Evolutionary conservation across 1,140 invertebrate species (phyloP).

Genomic region (Plutomurus gul): DNA sequence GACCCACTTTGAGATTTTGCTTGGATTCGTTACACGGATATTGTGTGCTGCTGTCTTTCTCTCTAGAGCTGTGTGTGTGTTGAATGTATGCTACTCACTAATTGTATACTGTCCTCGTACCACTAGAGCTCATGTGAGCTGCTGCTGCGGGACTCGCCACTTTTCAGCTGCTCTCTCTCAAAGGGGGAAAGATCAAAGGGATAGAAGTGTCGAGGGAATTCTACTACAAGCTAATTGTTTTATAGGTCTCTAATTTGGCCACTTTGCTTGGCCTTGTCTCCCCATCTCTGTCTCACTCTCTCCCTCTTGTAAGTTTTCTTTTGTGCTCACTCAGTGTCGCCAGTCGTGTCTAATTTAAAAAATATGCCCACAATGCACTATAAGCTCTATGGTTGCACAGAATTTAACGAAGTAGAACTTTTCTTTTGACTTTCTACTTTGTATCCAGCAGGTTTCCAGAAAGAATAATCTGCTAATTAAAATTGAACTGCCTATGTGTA

Average conservation of each 20-base stretch:
- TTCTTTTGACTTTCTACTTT: too few relatives aligned
- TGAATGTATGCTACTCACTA: neutral
- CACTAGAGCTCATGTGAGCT: too few relatives aligned
- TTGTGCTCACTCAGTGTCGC: neutral
- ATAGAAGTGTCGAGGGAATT: slow-evolving; percentile 22
- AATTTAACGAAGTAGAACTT: too few relatives aligned
- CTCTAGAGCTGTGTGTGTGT: neutral
- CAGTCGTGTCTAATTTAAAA: slow-evolving; percentile 11
- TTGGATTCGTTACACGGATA: slow-evolving; percentile 6
- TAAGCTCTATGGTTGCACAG: neutral
- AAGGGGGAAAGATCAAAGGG: slow-evolving; percentile 15
- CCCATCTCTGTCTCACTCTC: neutral
- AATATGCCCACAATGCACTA: too few relatives aligned
- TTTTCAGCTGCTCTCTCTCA: neutral
- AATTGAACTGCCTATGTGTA: too few relatives aligned
- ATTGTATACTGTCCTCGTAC: too few relatives aligned
- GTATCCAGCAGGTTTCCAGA: too few relatives aligned
- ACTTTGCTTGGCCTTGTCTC: neutral
- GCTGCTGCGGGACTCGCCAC: neutral
- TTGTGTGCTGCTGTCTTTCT: neutral
- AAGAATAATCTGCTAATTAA: neutral
- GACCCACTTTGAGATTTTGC: slow-evolving; percentile 17
- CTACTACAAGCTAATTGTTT: slow-evolving; percentile 8
- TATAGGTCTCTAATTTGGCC: slow-evolving; percentile 13
- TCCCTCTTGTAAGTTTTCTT: neutral